These are phyloP conservation scores for Rhodeus uyekii DNA, from an alignment of 2,797 vertebrate species.

Conservation along the genomic window DNA sequence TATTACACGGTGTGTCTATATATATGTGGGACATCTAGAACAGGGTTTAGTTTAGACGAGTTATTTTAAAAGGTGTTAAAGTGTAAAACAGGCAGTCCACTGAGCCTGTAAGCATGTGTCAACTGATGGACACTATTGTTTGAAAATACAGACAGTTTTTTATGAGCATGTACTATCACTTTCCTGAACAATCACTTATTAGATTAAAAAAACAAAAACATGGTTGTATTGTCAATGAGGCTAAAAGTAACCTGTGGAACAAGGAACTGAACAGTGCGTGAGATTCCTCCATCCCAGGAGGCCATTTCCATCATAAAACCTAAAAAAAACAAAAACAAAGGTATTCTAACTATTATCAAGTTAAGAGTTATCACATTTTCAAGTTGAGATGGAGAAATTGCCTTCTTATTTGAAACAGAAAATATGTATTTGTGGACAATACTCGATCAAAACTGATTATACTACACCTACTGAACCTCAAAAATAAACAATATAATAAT, in stretches of 20 bases:
- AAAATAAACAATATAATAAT: not conserved
- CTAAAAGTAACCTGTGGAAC: conserved; percentile 87
- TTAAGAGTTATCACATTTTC: too few species aligned
- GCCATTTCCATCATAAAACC: conserved; percentile 99
- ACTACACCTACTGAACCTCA: not conserved
- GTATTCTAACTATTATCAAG: not conserved
- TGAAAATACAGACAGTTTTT: not conserved
- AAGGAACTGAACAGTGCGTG: conserved; percentile 96
- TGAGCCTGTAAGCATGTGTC: conserved; percentile 55
- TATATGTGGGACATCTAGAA: too few species aligned
- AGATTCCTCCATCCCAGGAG: conserved; percentile 98
- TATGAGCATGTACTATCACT: not conserved
- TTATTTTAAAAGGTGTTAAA: conserved; percentile 68
- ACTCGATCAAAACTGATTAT: not conserved
- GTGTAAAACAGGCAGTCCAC: conserved; percentile 60
- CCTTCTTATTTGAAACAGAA: not conserved
- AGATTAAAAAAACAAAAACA: not conserved
- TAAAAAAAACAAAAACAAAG: conserved; percentile 59
- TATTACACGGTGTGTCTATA: too few species aligned
- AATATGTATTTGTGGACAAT: not conserved
- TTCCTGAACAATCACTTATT: not conserved
- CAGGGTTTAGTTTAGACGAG: conserved; percentile 57
- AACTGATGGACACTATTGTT: not conserved
- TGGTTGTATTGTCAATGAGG: not conserved
- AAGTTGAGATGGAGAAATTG: not conserved